Base-by-base conservation (phyloP, 2,888 invertebrate species). In the Stenodema calcarata region DNA sequence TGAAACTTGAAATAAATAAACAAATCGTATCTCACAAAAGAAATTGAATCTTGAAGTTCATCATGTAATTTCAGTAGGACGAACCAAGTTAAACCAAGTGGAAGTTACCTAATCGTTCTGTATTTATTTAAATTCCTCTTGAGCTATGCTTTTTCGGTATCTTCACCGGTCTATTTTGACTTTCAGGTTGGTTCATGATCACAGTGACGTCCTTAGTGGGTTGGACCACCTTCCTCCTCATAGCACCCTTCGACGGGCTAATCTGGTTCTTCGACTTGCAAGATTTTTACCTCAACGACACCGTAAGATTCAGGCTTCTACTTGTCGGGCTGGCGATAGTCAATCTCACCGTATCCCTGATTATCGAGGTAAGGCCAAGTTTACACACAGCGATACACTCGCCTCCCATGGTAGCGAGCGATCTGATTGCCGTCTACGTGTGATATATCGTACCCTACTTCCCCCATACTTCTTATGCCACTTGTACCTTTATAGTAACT, bases 311-410 rank as follows among this genome's bases (percentile, higher is more conserved):
- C 62, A 88, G 91, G 11, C 90, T 93, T 42, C 92, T 92, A 76
- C 90, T 95, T 87, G 90, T 95, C 86, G 89, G 92, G 16, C 92
- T 95, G 89, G 94, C 94, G 0, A 88, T 92, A 1, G 90, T 92
- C 30, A 94, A 95, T 91, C 91, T 94, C 50, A 85, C 94, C 47
- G 87, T 93, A 23, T 93, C 94, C 69, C 91, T 93, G 50, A 91
- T 92, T 84, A 92, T 94, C 87, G 95, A 95, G 93, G 95, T 95
- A 91, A 91, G 90, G 47, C 86, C 76, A 0, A 42, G 16, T 27
- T 16, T 70, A 41, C n/a, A n/a, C 41, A 81, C 23, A 50, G 54
- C 54, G 23, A 14, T 70, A 14, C 70, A 69, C 16, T 18, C 9
- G 81, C 28, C 47, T 11, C n/a, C 54, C 79, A 14, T 28, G 42